Conservation (phyloP, 23 tunicate genomes). For the Botrylloides violaceus region DNA sequence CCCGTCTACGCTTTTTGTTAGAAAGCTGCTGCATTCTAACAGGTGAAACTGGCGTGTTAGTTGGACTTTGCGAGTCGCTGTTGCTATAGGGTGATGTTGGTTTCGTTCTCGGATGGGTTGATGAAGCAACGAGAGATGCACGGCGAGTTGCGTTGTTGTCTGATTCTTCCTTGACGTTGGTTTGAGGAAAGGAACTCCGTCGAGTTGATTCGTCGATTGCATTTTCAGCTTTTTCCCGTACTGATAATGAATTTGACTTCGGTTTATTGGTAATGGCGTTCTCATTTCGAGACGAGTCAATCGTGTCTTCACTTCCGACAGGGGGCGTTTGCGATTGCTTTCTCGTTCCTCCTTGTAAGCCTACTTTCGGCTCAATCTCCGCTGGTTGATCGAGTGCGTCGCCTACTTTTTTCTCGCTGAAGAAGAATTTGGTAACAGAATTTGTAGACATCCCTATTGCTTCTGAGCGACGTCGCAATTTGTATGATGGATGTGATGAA, state of each 20-base stretch:
- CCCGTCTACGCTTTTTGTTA: background rate
- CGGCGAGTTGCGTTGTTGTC: background rate
- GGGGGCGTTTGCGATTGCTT: background rate
- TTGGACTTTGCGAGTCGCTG: background rate
- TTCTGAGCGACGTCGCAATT: background rate
- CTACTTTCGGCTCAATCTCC: background rate
- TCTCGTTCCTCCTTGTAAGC: background rate
- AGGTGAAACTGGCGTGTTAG: background rate
- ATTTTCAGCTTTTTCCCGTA: background rate
- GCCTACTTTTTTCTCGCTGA: conserved; percentile 1
- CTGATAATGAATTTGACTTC: background rate
- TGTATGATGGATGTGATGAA: background rate
- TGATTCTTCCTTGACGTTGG: background rate
- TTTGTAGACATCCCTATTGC: background rate
- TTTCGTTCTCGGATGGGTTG: too few species aligned
- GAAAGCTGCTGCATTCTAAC: background rate
- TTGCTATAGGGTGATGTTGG: too few species aligned
- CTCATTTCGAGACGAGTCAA: background rate
- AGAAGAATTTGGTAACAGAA: background rate
- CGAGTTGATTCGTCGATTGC: background rate
- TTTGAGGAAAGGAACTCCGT: background rate
- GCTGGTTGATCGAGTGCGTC: background rate
- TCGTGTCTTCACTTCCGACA: background rate
- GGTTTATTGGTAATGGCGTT: background rate
- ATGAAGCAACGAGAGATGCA: background rate